Evolutionary conservation across 1,140 invertebrate genomes (phyloP).

Genomic region (Caenorhabditis tropicalis): DNA sequence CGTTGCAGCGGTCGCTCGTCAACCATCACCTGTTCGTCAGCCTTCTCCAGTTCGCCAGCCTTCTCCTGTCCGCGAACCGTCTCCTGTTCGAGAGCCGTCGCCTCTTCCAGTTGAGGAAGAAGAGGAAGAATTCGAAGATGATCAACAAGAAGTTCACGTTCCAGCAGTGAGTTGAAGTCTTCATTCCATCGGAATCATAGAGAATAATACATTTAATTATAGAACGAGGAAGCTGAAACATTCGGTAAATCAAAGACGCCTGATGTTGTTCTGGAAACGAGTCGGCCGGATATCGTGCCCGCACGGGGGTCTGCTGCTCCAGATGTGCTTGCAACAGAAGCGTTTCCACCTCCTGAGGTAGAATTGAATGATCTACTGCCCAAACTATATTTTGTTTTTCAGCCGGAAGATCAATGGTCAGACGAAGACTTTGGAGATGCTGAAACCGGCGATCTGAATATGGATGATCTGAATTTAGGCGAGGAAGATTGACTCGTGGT

Average conservation of each 20-base stretch:
- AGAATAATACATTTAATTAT: neutral
- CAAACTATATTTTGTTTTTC: neutral
- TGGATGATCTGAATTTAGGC: slow-evolving; percentile 62
- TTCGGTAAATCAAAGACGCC: slow-evolving; percentile 18
- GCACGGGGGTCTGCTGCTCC: slow-evolving; percentile 12
- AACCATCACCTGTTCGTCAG: neutral
- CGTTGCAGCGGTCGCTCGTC: neutral
- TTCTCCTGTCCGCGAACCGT: slow-evolving; percentile 47
- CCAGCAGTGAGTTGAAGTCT: neutral
- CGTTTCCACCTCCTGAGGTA: neutral
- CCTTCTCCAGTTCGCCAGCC: slow-evolving; percentile 38
- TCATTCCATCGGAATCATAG: too few species aligned
- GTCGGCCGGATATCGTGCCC: slow-evolving; percentile 45
- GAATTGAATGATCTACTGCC: neutral
- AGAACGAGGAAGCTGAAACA: slow-evolving; percentile 12
- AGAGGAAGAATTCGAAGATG: slow-evolving; percentile 55
- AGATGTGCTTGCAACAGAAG: neutral
- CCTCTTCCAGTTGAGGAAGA: slow-evolving; percentile 41
- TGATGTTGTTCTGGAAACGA: slow-evolving; percentile 11
- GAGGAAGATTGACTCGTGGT: slow-evolving; percentile 62
- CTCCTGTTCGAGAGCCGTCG: neutral
- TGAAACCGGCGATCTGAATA: slow-evolving; percentile 55
- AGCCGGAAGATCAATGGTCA: slow-evolving; percentile 44
- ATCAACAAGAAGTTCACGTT: slow-evolving; percentile 48
- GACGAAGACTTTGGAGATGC: slow-evolving; percentile 65